These are phyloP conservation scores for Arenaria interpres DNA, from an alignment of 2,113 vertebrate species.

Conservation along the genomic window DNA sequence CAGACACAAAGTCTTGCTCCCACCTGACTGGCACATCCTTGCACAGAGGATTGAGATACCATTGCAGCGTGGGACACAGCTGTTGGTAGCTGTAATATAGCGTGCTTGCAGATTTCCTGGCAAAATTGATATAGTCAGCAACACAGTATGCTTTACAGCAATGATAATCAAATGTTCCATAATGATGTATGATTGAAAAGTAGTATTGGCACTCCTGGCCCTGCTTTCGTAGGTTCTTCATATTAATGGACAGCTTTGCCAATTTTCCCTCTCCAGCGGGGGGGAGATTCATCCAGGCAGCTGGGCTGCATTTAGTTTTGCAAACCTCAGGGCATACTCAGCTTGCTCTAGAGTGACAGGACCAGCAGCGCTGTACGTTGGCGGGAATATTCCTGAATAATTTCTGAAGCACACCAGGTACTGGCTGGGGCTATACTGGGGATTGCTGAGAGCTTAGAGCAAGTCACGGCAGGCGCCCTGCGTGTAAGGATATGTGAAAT, in stretches of 20 bases:
- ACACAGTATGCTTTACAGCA: slow-evolving; percentile 24
- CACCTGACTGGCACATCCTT: not conserved
- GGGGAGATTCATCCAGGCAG: not conserved
- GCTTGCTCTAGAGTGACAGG: not conserved
- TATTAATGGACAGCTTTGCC: slow-evolving; percentile 44
- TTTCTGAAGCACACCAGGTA: not conserved
- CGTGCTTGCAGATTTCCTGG: not conserved
- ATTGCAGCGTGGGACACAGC: not conserved
- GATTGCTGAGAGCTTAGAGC: not conserved
- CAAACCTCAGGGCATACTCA: slow-evolving; percentile 1
- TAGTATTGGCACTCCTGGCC: not conserved
- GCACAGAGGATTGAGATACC: not conserved
- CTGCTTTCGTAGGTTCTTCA: not conserved
- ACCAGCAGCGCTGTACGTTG: not conserved
- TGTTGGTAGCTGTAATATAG: not conserved
- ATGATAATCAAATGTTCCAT: slow-evolving; percentile 21
- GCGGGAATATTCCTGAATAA: not conserved
- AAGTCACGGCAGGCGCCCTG: accelerated
- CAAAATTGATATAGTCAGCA: slow-evolving; percentile 32
- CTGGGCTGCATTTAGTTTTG: slow-evolving; percentile 31
- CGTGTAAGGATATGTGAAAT: not conserved
- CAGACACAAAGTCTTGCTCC: not conserved
- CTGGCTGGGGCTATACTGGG: not conserved
- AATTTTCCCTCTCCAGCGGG: not conserved
- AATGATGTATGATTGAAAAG: slow-evolving; percentile 39